Base-by-base conservation (phyloP, 2,113 vertebrate genomes). In the Collichthys lucidus region DNA sequence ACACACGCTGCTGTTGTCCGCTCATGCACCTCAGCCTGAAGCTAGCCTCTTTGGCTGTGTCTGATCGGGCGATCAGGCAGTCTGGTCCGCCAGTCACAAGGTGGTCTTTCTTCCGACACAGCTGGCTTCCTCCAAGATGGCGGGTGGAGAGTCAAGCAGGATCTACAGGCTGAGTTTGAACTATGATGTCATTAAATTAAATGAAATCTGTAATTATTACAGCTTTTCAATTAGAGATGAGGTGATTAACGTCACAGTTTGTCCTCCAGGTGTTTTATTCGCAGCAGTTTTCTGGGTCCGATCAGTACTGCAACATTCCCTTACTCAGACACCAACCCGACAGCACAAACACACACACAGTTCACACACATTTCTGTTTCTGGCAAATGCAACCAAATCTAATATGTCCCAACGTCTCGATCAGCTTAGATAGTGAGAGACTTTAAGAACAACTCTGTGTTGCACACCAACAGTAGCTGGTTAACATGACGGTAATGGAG, bases 41-140 rank as follows among this genome's bases (percentile, higher is more conserved):
- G 63, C 53, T 52, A 72, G 60, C 42, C 1, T 80, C 79, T 68
- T 75, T 79, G 60, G 59, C 61, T 5, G 15, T 62, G 50, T 83
- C 78, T 86, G 69, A 83, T 83, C 77, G 55, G 63, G 80, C 84
- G 72, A 83, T 83, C 77, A 50, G 63, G 82, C 84, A 65, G 72
- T 73, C 76, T n/a, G 53, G 17, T 79, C 83, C 68, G 46, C 40
- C 64, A 75, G 74, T 59, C 79, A 89, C 84, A 77, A 86, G 81
- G 56, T 84, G 67, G 75, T 76, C 79, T 72, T 84, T 86, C 67
- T 89, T 89, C 66, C 8, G 19, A 65, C 84, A 72, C 79, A 86
- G 79, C 85, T 68, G 64, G 61, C 22, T 85, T 81, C 75, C 77
- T 85, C 70, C 71, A 88, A 72, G 65, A 81, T 83, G 63, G 82